Evolutionary conservation across 2,888 invertebrate species (phyloP), one percentile per base, ranked within the genome.

Genomic region (Tenthredo amoena): DNA sequence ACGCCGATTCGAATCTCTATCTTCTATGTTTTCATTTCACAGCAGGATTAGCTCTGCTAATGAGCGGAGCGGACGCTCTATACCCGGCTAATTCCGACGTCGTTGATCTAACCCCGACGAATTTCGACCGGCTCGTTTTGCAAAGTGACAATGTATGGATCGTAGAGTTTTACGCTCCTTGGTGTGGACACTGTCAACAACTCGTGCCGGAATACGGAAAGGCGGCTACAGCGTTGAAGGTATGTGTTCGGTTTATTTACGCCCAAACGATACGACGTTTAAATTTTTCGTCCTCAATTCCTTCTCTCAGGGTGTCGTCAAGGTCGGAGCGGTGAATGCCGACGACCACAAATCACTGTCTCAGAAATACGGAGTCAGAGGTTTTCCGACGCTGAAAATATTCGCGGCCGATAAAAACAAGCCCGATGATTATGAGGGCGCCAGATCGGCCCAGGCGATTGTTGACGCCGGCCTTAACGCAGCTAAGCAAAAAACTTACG

Each of bases 371-470:
- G 96, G 96, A 68, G 97, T 99, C 55, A 94, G 95, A 88, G 99
- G 99, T 81, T 99, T 99, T 93, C 99, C 99, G 3, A 98, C 99
- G 0, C 96, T 99, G 87, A 99, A 99, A 94, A 96, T 99, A 74
- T 99, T 99, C 93, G 97, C 97, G 0, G 94, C 95, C 0, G 96
- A 98, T 93, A 99, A 99, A 94, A 95, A 95, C 82, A 96, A 96
- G 86, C 98, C 99, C 6, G 96, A 96, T 58, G 98, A 98, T 87
- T 99, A 96, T 94, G 96, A 96, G 91, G 98, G 98, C 0, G 96
- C 96, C 79, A 95, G 99, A 91, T 97, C 97, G 7, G 99, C 99
- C 0, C 96, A 97, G 87, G 97, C 96, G 18, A 95, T 99, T 89
- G 96, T 98, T 34, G 98, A 99, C 89, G 97, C 96, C 83, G 98